Conservation (phyloP, 1,140 invertebrate species). For the Drosophila yakuba region DNA sequence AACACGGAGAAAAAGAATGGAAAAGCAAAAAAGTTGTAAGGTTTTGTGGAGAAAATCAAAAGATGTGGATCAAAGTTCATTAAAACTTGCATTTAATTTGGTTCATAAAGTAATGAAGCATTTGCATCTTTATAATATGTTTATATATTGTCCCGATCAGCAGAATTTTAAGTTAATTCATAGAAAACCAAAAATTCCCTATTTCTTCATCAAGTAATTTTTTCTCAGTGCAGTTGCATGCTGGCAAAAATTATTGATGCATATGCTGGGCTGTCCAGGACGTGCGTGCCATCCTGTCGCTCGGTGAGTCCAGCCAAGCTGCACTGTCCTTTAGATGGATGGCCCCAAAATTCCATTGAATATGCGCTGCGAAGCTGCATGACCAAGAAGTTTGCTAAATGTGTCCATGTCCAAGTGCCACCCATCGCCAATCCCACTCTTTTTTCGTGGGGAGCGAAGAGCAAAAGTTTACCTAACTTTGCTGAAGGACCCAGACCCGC, state of each 20-base stretch:
- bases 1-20: constrained; percentile 3
- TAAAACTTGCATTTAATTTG: neutral
- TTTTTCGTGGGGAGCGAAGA: constrained; percentile 30
- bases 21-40: neutral
- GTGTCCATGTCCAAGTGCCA: constrained; percentile 3
- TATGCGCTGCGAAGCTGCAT: constrained; percentile 38
- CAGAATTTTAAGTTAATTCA: neutral
- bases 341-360: constrained; percentile 46
- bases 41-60: neutral
- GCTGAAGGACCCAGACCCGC: neutral
- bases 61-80: neutral
- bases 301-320: constrained; percentile 24
- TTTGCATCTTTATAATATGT: neutral
- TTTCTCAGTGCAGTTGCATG: constrained; percentile 14
- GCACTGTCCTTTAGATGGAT: constrained; percentile 30
- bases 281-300: constrained; percentile 45
- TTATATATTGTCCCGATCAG: too few relatives aligned
- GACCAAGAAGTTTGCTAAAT: constrained; percentile 40
- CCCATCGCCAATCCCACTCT: constrained; percentile 1
- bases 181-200: neutral
- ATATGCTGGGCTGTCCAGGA: constrained; percentile 37
- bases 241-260: constrained; percentile 69
- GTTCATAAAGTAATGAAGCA: too few relatives aligned
- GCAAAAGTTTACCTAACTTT: constrained; percentile 65
- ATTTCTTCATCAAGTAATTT: neutral